Evolutionary conservation across 2,113 vertebrate genomes (phyloP).

Genomic region (Corythoichthys haematopterus): DNA sequence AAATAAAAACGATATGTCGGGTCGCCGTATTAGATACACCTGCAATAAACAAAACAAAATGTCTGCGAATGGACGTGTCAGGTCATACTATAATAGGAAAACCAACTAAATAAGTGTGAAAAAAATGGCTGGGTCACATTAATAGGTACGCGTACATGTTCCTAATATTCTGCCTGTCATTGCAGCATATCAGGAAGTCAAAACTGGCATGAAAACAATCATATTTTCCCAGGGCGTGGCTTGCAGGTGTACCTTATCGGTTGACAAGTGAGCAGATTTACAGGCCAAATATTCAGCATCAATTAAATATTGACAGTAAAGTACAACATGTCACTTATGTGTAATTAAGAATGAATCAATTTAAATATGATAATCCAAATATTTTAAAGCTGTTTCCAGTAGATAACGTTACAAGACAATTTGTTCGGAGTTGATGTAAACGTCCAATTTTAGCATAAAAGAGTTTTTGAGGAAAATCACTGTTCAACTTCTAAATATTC

Average conservation of each 20-base stretch:
- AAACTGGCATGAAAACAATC: background rate
- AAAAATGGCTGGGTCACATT: background rate
- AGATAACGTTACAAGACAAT: background rate
- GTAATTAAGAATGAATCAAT: background rate
- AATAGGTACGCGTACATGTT: background rate
- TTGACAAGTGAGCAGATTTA: background rate
- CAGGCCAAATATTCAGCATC: background rate
- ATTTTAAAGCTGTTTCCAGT: background rate
- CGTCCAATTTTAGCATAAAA: background rate
- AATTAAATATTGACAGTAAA: background rate
- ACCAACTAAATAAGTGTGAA: background rate
- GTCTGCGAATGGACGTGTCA: background rate
- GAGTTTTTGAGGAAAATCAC: background rate
- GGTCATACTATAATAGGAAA: background rate
- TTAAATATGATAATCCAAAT: background rate
- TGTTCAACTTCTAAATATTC: background rate
- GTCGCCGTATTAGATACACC: background rate
- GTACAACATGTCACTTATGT: background rate
- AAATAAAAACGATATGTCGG: no score
- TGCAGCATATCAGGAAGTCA: background rate
- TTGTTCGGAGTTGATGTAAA: background rate
- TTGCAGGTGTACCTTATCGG: background rate
- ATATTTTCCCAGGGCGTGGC: background rate
- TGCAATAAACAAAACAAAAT: background rate
- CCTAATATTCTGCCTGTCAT: background rate